Base-by-base conservation (phyloP, 2,888 invertebrate species). In the Mesopsocus fuscifrons region DNA sequence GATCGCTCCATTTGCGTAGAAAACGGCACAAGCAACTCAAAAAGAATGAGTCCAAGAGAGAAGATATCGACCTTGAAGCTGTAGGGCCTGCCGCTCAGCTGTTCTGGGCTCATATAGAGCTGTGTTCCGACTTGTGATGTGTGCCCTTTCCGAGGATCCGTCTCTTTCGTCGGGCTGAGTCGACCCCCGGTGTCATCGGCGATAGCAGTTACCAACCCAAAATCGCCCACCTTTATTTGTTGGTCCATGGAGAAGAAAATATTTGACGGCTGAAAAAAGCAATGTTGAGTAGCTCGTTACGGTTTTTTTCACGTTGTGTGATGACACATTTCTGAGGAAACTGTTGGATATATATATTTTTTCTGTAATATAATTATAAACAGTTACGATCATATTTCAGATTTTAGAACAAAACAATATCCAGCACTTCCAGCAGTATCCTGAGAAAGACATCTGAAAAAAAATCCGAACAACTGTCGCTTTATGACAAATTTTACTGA, bases 101-200 rank as follows among this genome's bases (percentile, higher is more conserved):
- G 95, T 58, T 98, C 97, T 1, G 97, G 97, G 31, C 94, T 92
- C 97, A 98, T 98, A 62, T 98, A 98, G 2, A 95, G 67, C 49
- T 82, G 79, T 1, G 98, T 98, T 18, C 97, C 91, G 31, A 77
- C 77, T 49, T 70, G 66, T 34, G 68, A 67, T 1, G 69, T 69
- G 47, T 69, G 67, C n/a, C 57, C 49, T 47, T 60, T 62, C 41
- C 64, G 49, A 23, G 54, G 56, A 3, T 64, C 59, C 2, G 56
- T 44, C 21, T 53, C 54, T 15, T 41, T 42, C 30, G 44, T 32
- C 6, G 49, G 46, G 9, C 49, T 48, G 17, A 45, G 43, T 22
- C 41, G 34, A 8, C 49, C 49, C 11, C 50, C 54, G 15, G 51
- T 52, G 20, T 64, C 66, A 51, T 77, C 77, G 35, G 71, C 69